Evolutionary conservation across 2,797 vertebrate genomes (phyloP), one percentile per base, ranked within the genome.

Genomic region (Sebastes steindachneri): DNA sequence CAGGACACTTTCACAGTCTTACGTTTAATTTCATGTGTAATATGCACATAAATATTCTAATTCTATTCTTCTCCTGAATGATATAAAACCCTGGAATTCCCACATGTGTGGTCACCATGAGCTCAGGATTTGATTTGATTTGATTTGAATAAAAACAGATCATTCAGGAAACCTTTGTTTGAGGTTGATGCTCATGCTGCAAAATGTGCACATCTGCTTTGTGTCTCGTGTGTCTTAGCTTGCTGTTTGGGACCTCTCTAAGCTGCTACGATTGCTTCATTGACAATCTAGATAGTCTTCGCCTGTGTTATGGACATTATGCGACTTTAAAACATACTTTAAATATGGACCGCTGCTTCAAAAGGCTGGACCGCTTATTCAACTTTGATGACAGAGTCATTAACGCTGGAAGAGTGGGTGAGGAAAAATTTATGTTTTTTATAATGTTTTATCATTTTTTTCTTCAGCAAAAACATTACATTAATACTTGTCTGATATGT

Each of bases 211-310:
- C 25, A 11, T 70, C 66, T 37, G 7, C 81, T 65, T 45, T 93
- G 37, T 70, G 84, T 78, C 26, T 95, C 0, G 0, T 92, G 25
- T 73, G 83, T 59, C 37, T 88, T 11, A 74, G 86, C 84, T 59
- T 86, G 68, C 63, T 92, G 64, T 66, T 90, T 9, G 25, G 51
- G 57, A 51, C 67, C 17, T 83, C 80, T 78, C 80, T 82, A 0
- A 69, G 88, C 88, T 96, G 96, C 86, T 95, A 87, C 45, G 63
- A 86, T 25, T 96, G 96, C 82, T 94, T 96, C 5, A 71, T 95
- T 5, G 60, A 82, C 3, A 1, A 67, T 26, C 0, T 66, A 1
- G 84, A 88, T 64, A 90, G 86, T 45, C 0, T 17, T 7, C 82
- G 71, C 6, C 78, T 96, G 65, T 96, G 95, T 28, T 82, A 45